phyloP scores from a whole-genome alignment of 2,888 invertebrate genomes.

The Apomyelois bistriatella region DNA sequence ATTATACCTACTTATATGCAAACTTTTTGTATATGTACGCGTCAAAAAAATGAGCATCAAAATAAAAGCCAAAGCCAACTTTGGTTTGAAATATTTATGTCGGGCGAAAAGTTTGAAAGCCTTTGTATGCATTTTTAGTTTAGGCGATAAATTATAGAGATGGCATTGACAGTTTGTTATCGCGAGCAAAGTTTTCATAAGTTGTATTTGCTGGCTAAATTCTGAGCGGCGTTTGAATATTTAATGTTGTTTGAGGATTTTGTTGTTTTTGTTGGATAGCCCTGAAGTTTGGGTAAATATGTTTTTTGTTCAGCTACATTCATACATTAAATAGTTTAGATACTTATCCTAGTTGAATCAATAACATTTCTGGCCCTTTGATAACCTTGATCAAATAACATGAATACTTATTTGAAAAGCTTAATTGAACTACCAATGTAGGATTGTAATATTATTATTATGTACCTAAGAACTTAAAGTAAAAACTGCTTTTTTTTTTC shows the following conservation, averaged over 20 bases:
- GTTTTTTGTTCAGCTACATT: no score
- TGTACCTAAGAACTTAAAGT: no score
- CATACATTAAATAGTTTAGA: no score
- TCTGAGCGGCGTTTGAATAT: background rate
- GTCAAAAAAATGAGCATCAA: background rate
- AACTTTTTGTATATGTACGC: background rate
- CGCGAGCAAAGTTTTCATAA: background rate
- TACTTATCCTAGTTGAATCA: no score
- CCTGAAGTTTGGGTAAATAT: background rate
- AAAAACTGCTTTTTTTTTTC: no score
- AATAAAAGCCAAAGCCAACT: background rate
- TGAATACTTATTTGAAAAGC: no score
- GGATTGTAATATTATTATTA: no score
- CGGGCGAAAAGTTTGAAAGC: background rate
- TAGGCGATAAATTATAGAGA: conserved; percentile 1
- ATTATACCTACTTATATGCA: no score
- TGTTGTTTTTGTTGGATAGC: background rate
- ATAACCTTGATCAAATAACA: no score
- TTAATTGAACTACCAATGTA: no score
- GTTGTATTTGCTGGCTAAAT: background rate
- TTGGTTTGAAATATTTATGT: background rate
- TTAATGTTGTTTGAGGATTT: background rate
- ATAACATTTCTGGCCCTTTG: no score
- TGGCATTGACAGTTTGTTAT: conserved; percentile 2
- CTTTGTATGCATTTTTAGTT: conserved; percentile 6